Base-by-base conservation (phyloP, 2,797 vertebrate genomes). In the Mus caroli region DNA sequence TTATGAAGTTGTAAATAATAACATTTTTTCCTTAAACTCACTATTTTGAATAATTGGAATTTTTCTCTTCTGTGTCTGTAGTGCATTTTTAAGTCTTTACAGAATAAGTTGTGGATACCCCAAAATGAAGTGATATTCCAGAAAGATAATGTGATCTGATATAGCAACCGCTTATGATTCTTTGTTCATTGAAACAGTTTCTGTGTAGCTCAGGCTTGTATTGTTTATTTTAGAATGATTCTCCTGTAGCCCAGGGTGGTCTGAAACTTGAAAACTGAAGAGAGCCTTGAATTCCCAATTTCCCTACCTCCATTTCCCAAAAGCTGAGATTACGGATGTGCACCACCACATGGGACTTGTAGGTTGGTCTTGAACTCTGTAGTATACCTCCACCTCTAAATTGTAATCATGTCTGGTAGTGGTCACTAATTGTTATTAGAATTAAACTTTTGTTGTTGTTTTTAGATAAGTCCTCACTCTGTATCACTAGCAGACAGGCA, bases 1-100 rank as follows among this genome's bases (percentile, higher is more conserved):
- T 92, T 86, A 34, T 28, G 37, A 95, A n/a, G 13, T 62, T 91
- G 58, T 91, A 40, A 88, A 43, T 96, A 94, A 83, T 56, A 93
- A 78, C 76, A 75, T 34, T 22, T 67, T 93, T 93, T 40, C 8
- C n/a, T 67, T 71, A 94, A 91, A 60, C 4, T 88, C 60, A 79
- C n/a, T n/a, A 75, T 83, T 91, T 94, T 90, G 86, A 91, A 52
- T 91, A 24, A 56, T 67, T 26, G 86, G 69, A 62, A 69, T 86
- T 80, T 71, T 71, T 50, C 87, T 85, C 24, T 95, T 78, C 83
- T 86, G 37, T 60, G 43, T 67, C 28, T 94, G 1, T 88, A 86
- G 58, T 64, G 86, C 34, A 50, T 87, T 96, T 90, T 92, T 95
- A 87, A 76, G 43, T 91, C 20, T 95, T 92, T 91, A 62, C 10